Base-by-base conservation (phyloP, 2,113 vertebrate species). In the Melanocharis versteri region DNA sequence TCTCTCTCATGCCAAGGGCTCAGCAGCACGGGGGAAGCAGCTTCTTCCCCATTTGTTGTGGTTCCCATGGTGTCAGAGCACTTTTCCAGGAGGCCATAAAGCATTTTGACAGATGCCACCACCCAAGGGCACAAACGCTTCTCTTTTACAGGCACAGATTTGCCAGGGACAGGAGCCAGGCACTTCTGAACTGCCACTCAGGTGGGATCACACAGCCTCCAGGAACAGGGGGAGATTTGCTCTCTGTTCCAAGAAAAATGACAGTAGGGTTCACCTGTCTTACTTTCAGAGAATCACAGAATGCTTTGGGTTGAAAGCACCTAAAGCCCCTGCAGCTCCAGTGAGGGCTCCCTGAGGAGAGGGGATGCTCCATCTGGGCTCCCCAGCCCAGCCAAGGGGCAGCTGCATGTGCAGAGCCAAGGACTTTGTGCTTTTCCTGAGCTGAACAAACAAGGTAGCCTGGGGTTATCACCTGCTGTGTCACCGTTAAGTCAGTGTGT, bases 381-480 rank as follows among this genome's bases (percentile, higher is more conserved):
- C 56, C 10, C 2, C 70, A 48, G 33, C 71, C 13, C 3, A 60
- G 78, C 54, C 65, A 33, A 77, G 62, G 71, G 54, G 53, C 76
- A 93, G 87, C 51, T 2, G 15, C 81, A 15, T 31, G 35, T 27
- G 56, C 83, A 47, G 45, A 26, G 79, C 31, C 0, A 2, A 35
- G 94, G 83, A 97, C 96, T 96, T 95, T 90, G 96, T 9, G 85
- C 86, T 68, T 69, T 73, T 42, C 13, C 92, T 50, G 93, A 27
- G 68, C 19, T 90, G 88, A 94, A 28, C 90, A 97, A 97, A 97
- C 94, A 96, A 71, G 31, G 92, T 35, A 78, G 75, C 37, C 1
- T 0, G 24, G 48, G 90, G 92, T 96, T 92, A 96, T 97, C 87
- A 20, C 2, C 47, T 22, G 4, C 73, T 91, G 93, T 85, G 93